Conservation (phyloP, 1,140 invertebrate species). For the roundworm (Caenorhabditis elegans) region WBcel235 BX284605.5:12515501-12516000, state of each 20-base stretch:
- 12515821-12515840: slow-evolving; percentile 16
- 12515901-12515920: background rate
- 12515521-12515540: slow-evolving; percentile 99
- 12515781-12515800: background rate
- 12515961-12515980: background rate
- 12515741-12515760: background rate
- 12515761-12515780: background rate
- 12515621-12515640: slow-evolving; percentile 52
- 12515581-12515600: slow-evolving; percentile 78
- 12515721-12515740: background rate
- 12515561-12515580: slow-evolving; percentile 96
- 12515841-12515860: slow-evolving; percentile 21
- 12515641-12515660: slow-evolving; percentile 44
- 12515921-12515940: background rate
- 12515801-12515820: background rate
- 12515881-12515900: slow-evolving; percentile 29
- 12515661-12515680: slow-evolving; percentile 32
- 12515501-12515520: slow-evolving; percentile 94
- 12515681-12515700: background rate
- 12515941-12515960: background rate
- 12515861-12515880: slow-evolving; percentile 21
- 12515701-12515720: no score
- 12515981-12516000: background rate
- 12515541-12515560: slow-evolving; percentile 97
- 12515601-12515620: slow-evolving; percentile 52